A percentile compares a stretch with the other conserved stretches of the same genome.
These are phyloP conservation scores for Apogon talboti DNA, from an alignment of 2,797 vertebrate species.

Conservation along the genomic window DNA sequence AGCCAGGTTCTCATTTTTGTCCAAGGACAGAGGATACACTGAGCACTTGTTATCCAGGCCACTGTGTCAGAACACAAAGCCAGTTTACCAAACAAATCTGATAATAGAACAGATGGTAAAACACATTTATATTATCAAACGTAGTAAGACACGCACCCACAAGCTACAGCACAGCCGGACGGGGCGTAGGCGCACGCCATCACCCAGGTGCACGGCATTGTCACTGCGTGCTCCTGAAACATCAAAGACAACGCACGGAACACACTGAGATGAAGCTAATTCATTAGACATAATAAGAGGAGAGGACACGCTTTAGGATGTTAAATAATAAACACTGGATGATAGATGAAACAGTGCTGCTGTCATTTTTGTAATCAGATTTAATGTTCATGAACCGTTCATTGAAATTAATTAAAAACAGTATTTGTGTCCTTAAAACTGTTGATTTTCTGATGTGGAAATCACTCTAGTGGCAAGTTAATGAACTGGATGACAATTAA, in stretches of 20 bases:
- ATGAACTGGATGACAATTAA: too few relatives aligned
- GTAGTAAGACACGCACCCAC: slow-evolving; percentile 88
- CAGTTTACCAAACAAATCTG: background rate
- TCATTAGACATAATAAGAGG: slow-evolving; percentile 41
- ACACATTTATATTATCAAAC: background rate
- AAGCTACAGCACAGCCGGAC: slow-evolving; percentile 96
- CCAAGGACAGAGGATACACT: slow-evolving; percentile 96
- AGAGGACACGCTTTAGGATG: slow-evolving; percentile 11
- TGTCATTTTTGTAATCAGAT: too few relatives aligned
- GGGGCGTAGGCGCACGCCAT: slow-evolving; percentile 98
- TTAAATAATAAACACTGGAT: background rate
- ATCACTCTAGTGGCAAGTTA: too few relatives aligned
- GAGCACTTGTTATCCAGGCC: slow-evolving; percentile 99
- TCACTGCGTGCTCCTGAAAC: slow-evolving; percentile 94
- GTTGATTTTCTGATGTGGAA: too few relatives aligned
- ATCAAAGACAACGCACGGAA: slow-evolving; percentile 56
- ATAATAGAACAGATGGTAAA: background rate
- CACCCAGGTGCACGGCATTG: slow-evolving; percentile 99
- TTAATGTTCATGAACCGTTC: too few relatives aligned
- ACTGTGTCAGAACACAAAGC: slow-evolving; percentile 68
- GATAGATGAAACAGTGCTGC: background rate
- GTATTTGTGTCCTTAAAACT: too few relatives aligned
- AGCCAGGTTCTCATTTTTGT: slow-evolving; percentile 98
- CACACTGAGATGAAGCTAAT: slow-evolving; percentile 22
- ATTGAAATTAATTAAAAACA: too few relatives aligned